Evolutionary conservation across 2,797 vertebrate species (phyloP).

Genomic region (Danio kyathit): DNA sequence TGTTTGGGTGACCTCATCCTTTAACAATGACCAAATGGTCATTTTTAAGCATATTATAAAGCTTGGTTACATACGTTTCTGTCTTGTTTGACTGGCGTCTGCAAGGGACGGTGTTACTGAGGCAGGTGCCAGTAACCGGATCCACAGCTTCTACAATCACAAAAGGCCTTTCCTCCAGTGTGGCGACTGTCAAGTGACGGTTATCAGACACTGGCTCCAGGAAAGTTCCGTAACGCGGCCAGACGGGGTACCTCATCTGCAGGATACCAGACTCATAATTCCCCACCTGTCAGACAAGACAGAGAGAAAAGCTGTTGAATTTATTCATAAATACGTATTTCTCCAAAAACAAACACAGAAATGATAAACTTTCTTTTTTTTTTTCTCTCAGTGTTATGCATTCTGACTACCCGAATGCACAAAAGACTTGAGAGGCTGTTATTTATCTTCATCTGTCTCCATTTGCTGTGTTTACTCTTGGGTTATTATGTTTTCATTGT

Average conservation of each 20-base stretch:
- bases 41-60: not conserved
- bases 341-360: not conserved
- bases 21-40: not conserved
- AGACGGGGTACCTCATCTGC: conserved; percentile 95
- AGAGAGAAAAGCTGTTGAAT: conserved; percentile 14
- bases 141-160: conserved; percentile 96
- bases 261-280: conserved; percentile 90
- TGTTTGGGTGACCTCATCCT: not conserved
- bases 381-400: conserved; percentile 16
- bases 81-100: conserved; percentile 92
- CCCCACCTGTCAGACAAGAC: conserved; percentile 84
- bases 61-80: conserved; percentile 72
- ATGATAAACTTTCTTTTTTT: not conserved
- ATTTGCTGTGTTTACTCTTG: conserved; percentile 37
- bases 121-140: conserved; percentile 88
- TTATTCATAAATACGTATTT: not conserved
- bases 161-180: conserved; percentile 94
- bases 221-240: conserved; percentile 92
- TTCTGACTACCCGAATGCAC: not conserved
- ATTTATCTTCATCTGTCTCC: conserved; percentile 30
- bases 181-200: conserved; percentile 94
- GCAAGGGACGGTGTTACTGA: conserved; percentile 96
- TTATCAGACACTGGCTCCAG: conserved; percentile 92
- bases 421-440: not conserved
- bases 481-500: conserved; percentile 36